Percentiles rank a stretch among this genome's conserved stretches.
Evolutionary conservation across 2,888 invertebrate genomes (phyloP).

Genomic region (Shargacucullia verbasci): DNA sequence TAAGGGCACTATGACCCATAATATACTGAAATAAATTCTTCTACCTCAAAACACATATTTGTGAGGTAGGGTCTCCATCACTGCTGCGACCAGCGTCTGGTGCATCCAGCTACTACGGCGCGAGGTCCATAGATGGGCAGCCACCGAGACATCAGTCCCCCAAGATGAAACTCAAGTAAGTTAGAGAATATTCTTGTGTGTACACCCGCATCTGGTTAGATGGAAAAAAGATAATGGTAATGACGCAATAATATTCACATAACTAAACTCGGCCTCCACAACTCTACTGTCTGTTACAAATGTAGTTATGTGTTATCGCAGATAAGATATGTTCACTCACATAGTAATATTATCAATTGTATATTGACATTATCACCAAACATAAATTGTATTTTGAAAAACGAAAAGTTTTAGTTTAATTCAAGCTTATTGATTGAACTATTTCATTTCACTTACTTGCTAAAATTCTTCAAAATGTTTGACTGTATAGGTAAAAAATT

Average conservation of each 20-base stretch:
- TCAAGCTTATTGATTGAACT: no score
- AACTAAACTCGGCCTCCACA: no score
- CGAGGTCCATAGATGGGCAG: slow-evolving; percentile 88
- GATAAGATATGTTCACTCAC: no score
- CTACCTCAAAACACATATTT: no score
- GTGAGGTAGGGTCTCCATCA: slow-evolving; percentile 87
- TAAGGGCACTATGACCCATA: no score
- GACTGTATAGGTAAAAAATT: slow-evolving; percentile 30
- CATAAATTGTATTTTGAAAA: background rate
- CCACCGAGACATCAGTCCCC: slow-evolving; percentile 94
- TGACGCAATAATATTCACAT: no score
- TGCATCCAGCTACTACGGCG: slow-evolving; percentile 89
- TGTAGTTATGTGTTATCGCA: no score
- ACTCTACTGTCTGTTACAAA: no score
- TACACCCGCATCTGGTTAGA: no score
- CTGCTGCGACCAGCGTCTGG: slow-evolving; percentile 90
- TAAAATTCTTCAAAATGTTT: slow-evolving; percentile 17
- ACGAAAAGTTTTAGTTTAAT: background rate
- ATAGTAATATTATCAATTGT: slow-evolving; percentile 7
- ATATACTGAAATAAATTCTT: no score
- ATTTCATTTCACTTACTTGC: background rate
- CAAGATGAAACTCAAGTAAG: slow-evolving; percentile 97
- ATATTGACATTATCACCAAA: slow-evolving; percentile 28
- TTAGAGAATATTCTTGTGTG: slow-evolving; percentile 3
- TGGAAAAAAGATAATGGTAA: no score